These are phyloP conservation scores for Abramis brama DNA, from an alignment of 2,113 vertebrate genomes.

Conservation along the genomic window DNA sequence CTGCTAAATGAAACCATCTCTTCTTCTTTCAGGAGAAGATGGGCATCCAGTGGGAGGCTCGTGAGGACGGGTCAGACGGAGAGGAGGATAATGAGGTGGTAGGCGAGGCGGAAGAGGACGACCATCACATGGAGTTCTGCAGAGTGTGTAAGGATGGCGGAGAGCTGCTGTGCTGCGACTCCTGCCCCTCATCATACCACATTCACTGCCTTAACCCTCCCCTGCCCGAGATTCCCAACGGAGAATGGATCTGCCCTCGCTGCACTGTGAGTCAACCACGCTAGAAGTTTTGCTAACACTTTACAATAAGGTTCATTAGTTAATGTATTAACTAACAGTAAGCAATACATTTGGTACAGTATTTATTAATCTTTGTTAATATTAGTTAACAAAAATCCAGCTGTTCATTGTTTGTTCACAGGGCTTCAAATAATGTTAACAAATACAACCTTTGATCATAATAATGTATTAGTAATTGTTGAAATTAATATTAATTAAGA, in stretches of 20 bases:
- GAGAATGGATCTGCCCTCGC: constrained; percentile 97
- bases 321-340: too few species aligned
- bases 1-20: not conserved
- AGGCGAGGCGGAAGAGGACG: constrained; percentile 89
- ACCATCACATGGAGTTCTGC: constrained; percentile 99
- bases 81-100: constrained; percentile 86
- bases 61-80: constrained; percentile 89
- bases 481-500: too few species aligned
- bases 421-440: too few species aligned
- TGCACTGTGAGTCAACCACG: constrained; percentile 85
- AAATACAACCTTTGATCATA: too few species aligned
- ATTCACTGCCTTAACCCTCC: constrained; percentile 98
- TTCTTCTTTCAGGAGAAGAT: constrained; percentile 88
- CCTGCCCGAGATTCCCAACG: constrained; percentile 94
- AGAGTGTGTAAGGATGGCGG: constrained; percentile 96
- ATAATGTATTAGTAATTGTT: too few species aligned
- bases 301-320: too few species aligned
- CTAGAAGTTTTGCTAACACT: not conserved
- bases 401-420: too few species aligned
- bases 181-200: constrained; percentile 96
- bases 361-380: too few species aligned
- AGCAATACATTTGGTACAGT: too few species aligned
- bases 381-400: too few species aligned
- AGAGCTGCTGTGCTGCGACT: constrained; percentile 95
- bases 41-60: constrained; percentile 97